Percentiles rank a stretch among this genome's conserved stretches.
These are phyloP conservation scores for Orthochromis malagaraziensis DNA, from an alignment of 2,113 vertebrate species.

Conservation along the genomic window DNA sequence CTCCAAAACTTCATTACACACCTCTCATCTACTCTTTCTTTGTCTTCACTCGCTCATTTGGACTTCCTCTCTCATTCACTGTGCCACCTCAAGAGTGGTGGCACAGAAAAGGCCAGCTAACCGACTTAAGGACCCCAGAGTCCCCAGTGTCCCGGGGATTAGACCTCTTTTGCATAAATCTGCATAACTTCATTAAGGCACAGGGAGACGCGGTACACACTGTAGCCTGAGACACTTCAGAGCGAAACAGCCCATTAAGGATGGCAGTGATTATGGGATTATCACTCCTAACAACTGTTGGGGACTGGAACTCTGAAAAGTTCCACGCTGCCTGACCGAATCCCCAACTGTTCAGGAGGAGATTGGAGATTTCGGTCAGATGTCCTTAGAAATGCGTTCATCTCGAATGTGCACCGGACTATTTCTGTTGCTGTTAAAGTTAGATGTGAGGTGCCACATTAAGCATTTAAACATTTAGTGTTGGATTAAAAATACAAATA, in stretches of 20 bases:
- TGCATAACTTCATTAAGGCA: constrained; percentile 56
- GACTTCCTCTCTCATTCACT: neutral
- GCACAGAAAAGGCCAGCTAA: constrained; percentile 6
- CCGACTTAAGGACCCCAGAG: neutral
- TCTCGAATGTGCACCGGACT: neutral
- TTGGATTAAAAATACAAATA: neutral
- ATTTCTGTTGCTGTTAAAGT: neutral
- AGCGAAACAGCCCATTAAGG: constrained; percentile 56
- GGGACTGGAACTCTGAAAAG: constrained; percentile 12
- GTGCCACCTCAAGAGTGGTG: neutral
- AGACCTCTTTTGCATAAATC: constrained; percentile 60
- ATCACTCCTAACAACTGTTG: constrained; percentile 43
- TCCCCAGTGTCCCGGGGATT: constrained; percentile 26
- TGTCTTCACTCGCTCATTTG: neutral
- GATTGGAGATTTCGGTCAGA: neutral
- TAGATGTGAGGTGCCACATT: neutral
- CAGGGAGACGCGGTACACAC: constrained; percentile 17
- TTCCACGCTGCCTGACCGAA: neutral
- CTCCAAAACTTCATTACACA: constrained; percentile 7
- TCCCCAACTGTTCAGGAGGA: neutral
- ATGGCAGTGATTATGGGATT: constrained; percentile 58
- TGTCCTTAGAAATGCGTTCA: neutral
- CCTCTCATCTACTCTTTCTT: neutral
- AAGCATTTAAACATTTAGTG: neutral
- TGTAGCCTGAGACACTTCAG: constrained; percentile 35